phyloP scores from a whole-genome alignment of 2,888 invertebrate species.

The Pandemis cinnamomeana region DNA sequence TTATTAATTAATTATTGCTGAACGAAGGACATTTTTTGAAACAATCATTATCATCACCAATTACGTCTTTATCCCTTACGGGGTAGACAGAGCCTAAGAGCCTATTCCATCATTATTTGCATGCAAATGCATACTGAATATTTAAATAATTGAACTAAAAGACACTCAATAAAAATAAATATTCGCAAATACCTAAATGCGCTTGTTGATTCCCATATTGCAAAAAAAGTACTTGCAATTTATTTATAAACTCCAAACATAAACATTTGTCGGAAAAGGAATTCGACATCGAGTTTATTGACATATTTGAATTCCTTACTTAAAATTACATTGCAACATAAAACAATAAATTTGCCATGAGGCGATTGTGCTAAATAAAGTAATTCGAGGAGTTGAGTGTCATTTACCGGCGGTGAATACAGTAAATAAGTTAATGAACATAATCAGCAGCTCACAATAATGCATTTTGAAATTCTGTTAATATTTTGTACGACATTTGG shows the following conservation, averaged over 20 bases:
- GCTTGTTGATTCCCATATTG: neutral
- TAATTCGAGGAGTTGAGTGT: conserved; percentile 34
- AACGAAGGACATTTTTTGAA: no score
- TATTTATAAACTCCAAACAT: neutral
- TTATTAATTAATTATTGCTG: no score
- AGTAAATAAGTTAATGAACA: conserved; percentile 16
- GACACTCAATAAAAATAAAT: no score
- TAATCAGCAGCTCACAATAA: conserved; percentile 9
- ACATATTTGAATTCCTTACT: conserved; percentile 18
- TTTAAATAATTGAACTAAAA: no score
- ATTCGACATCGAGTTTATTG: conserved; percentile 12
- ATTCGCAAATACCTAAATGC: neutral
- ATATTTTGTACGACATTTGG: conserved; percentile 12
- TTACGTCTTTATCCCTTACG: no score
- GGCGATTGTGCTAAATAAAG: conserved; percentile 12
- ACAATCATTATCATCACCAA: no score
- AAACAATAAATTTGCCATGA: conserved; percentile 9
- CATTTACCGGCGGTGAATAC: conserved; percentile 1
- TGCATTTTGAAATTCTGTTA: conserved; percentile 22
- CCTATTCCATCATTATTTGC: no score
- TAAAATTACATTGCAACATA: conserved; percentile 13
- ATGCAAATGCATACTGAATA: no score
- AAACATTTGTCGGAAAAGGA: conserved; percentile 12
- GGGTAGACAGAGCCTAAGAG: no score
- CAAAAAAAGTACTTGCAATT: neutral